Percentiles rank a stretch among this genome's conserved stretches.
Conservation (phyloP, 2,113 vertebrate species). For the Phoenicopterus ruber region DNA sequence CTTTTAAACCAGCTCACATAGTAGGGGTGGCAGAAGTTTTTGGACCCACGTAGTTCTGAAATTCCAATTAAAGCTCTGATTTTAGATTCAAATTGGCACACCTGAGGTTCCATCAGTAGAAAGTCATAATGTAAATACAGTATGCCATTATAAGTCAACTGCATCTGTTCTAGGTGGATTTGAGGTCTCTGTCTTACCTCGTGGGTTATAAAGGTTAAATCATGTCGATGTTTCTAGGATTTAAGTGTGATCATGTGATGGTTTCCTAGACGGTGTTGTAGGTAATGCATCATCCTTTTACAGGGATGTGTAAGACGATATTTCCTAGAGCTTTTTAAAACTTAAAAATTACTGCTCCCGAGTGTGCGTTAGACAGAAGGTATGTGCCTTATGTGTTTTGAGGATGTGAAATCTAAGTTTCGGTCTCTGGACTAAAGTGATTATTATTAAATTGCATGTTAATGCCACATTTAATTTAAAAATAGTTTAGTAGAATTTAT, state of each 20-base stretch:
- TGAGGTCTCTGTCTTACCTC: not conserved
- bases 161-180: not conserved
- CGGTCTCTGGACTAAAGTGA: not conserved
- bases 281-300: not conserved
- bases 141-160: not conserved
- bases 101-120: not conserved
- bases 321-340: slow-evolving; percentile 6
- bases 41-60: not conserved
- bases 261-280: not conserved
- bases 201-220: not conserved
- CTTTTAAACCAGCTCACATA: not conserved
- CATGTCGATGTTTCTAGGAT: not conserved
- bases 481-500: not conserved
- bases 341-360: not conserved
- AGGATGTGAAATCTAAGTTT: not conserved
- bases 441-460: not conserved
- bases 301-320: not conserved
- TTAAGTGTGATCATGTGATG: not conserved
- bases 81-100: not conserved
- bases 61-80: not conserved
- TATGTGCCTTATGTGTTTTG: not conserved
- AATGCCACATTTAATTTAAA: not conserved
- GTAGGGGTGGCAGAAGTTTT: not conserved
- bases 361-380: not conserved
- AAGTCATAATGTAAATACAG: not conserved